These are phyloP conservation scores for Ecdyonurus torrentis DNA, from an alignment of 2,888 invertebrate genomes.

Conservation along the genomic window DNA sequence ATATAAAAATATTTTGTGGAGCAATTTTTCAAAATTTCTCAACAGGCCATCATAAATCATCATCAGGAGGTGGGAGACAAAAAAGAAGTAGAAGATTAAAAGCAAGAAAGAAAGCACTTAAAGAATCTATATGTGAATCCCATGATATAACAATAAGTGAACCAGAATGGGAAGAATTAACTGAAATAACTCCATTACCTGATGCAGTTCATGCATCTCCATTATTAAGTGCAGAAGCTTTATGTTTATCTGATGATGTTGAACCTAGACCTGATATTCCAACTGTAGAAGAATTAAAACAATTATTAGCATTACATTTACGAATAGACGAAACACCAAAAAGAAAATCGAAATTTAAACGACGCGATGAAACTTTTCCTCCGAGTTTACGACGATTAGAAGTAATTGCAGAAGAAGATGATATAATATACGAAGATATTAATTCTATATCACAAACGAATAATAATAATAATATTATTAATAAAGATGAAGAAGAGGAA, in stretches of 20 bases:
- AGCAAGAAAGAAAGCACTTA: neutral
- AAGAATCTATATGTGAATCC: neutral
- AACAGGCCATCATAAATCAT: neutral
- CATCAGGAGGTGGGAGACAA: neutral
- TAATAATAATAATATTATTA: no score
- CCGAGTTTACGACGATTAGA: constrained; percentile 10
- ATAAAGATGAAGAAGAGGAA: constrained; percentile 28
- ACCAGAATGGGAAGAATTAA: neutral
- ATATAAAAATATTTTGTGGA: no score
- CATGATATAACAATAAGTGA: neutral
- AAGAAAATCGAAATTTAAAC: constrained; percentile 8
- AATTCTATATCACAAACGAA: no score
- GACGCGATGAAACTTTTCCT: constrained; percentile 13
- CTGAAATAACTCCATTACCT: neutral
- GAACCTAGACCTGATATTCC: neutral
- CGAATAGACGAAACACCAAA: neutral
- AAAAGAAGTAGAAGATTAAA: neutral
- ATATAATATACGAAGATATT: constrained; percentile 31
- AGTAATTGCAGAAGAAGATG: constrained; percentile 29
- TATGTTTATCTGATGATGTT: neutral
- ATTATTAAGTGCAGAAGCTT: neutral
- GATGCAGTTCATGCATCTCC: neutral
- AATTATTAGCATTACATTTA: neutral
- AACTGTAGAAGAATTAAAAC: neutral
- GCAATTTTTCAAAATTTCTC: neutral